Evolutionary conservation across 2,797 vertebrate species (phyloP).

Genomic region (Petrocephalus sullivani): DNA sequence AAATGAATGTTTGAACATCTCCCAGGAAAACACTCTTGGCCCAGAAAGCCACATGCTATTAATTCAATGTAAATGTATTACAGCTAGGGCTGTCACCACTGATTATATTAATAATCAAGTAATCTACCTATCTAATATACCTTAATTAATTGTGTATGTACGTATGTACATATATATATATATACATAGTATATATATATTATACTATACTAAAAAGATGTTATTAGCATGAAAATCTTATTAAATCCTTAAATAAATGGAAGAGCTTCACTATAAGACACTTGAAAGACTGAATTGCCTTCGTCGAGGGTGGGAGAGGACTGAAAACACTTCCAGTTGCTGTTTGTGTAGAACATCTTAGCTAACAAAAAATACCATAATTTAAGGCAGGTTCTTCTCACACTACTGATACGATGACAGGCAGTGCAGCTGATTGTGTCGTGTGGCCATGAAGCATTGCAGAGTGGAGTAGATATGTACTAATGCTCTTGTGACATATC

Average conservation of each 20-base stretch:
- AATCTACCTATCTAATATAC: neutral
- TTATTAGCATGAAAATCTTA: neutral
- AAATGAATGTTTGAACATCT: constrained; percentile 4
- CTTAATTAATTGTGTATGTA: too few species aligned
- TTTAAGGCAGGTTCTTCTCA: neutral
- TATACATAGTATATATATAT: neutral
- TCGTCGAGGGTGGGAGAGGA: neutral
- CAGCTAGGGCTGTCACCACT: neutral
- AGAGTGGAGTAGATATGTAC: neutral
- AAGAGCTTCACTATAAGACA: neutral
- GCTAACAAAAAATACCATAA: neutral
- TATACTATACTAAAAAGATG: neutral
- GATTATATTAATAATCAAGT: neutral
- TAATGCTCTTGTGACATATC: neutral
- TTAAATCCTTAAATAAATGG: neutral
- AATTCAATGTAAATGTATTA: neutral
- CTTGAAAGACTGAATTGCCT: neutral
- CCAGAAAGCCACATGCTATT: neutral
- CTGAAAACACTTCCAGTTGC: neutral
- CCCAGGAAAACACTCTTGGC: neutral
- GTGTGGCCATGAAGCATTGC: neutral
- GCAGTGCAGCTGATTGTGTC: neutral
- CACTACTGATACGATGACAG: neutral
- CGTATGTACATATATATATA: too few species aligned
- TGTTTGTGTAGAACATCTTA: neutral